These are phyloP conservation scores for Esox lucius DNA, from an alignment of 2,797 vertebrate genomes.

Conservation along the genomic window DNA sequence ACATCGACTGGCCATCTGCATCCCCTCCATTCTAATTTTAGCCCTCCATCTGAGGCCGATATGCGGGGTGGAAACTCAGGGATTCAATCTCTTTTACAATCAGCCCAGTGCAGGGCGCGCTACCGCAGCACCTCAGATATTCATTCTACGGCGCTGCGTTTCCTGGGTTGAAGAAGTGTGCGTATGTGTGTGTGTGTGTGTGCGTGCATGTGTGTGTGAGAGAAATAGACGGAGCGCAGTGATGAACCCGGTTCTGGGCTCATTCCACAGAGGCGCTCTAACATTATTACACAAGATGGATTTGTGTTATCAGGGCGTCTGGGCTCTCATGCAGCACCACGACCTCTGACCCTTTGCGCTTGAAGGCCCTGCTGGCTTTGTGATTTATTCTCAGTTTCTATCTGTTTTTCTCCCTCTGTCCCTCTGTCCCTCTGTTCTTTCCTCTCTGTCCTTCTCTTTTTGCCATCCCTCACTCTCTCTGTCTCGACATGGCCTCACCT, in stretches of 20 bases:
- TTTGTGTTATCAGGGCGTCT: slow-evolving; percentile 47
- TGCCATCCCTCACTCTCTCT: background rate
- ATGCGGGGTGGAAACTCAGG: background rate
- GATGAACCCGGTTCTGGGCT: background rate
- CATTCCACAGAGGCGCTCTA: background rate
- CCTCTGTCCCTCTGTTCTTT: background rate
- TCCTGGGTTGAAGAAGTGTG: too few relatives aligned
- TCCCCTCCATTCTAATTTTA: background rate
- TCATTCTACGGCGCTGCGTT: background rate
- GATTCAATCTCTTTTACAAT: background rate
- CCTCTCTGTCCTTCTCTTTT: too few relatives aligned
- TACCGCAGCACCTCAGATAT: background rate
- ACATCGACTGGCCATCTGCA: background rate
- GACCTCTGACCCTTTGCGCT: slow-evolving; percentile 45
- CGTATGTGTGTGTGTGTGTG: too few relatives aligned
- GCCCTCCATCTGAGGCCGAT: background rate
- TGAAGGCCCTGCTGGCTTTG: slow-evolving; percentile 25
- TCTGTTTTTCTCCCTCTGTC: background rate
- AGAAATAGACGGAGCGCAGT: background rate
- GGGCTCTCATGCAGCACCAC: slow-evolving; percentile 36
- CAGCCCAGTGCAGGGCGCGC: background rate
- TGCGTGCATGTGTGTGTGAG: background rate
- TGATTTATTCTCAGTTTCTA: slow-evolving; percentile 34
- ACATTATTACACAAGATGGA: slow-evolving; percentile 36
- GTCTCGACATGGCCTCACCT: background rate